Evolutionary conservation across 2,797 vertebrate species (phyloP).

Genomic region (Pteronotus mesoamericanus): DNA sequence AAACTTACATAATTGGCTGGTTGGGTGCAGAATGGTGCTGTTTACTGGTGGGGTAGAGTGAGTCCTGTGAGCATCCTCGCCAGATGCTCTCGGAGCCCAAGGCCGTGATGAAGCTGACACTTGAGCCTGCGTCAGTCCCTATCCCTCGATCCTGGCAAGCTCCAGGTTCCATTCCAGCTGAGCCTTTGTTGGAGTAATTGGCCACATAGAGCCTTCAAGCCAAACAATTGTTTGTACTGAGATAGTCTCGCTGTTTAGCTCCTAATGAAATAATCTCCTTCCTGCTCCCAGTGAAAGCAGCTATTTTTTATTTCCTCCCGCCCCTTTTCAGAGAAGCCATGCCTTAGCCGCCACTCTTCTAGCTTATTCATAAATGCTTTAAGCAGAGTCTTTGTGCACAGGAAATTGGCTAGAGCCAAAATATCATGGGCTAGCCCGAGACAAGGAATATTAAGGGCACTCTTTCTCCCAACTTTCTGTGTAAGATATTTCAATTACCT

Average conservation of each 20-base stretch:
- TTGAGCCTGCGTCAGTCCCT: neutral
- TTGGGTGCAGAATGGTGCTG: neutral
- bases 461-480: constrained; percentile 34
- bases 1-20: neutral
- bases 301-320: constrained; percentile 55
- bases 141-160: constrained; percentile 1
- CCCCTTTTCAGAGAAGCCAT: constrained; percentile 41
- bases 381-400: constrained; percentile 56
- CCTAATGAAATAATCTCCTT: constrained; percentile 57
- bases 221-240: constrained; percentile 57
- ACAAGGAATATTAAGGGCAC: constrained; percentile 3
- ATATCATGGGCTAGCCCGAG: constrained; percentile 25
- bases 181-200: constrained; percentile 53
- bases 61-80: neutral
- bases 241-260: constrained; percentile 60
- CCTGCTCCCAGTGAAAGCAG: constrained; percentile 72
- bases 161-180: constrained; percentile 58
- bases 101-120: neutral
- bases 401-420: constrained; percentile 51
- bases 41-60: neutral
- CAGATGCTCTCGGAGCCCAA: neutral
- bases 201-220: constrained; percentile 51
- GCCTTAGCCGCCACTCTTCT: constrained; percentile 60
- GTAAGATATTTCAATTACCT: constrained; percentile 24
- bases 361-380: constrained; percentile 72